A percentile compares a stretch with the other conserved stretches of the same genome.
phyloP scores from a whole-genome alignment of 2,113 vertebrate genomes.

The Larimichthys polyactis region DNA sequence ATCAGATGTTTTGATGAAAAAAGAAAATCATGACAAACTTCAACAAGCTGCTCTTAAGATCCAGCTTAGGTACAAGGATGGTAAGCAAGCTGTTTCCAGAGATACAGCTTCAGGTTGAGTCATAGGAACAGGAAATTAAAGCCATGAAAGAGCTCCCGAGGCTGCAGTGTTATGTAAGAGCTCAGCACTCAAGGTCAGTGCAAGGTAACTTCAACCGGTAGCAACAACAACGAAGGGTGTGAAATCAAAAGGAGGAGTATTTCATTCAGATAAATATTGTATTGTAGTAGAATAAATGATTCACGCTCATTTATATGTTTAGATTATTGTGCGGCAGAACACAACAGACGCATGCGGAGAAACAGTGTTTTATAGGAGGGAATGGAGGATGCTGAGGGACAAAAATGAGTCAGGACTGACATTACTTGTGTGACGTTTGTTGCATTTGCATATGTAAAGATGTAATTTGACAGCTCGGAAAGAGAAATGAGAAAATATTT shows the following conservation, averaged over 20 bases:
- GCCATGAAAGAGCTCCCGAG: conserved; percentile 42
- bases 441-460: conserved; percentile 2
- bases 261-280: conserved; percentile 24
- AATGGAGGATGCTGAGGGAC: neutral
- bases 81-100: conserved; percentile 38
- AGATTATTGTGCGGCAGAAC: conserved; percentile 23
- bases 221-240: neutral
- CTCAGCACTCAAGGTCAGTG: conserved; percentile 65
- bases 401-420: conserved; percentile 9
- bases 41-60: conserved; percentile 28
- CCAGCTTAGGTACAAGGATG: conserved; percentile 15
- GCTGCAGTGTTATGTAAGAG: conserved; percentile 67
- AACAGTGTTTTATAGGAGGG: neutral
- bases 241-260: conserved; percentile 25
- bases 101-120: conserved; percentile 48
- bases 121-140: conserved; percentile 57
- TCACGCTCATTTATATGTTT: conserved; percentile 8
- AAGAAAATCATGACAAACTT: conserved; percentile 11
- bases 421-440: neutral
- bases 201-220: conserved; percentile 54
- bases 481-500: neutral
- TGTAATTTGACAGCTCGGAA: conserved; percentile 31
- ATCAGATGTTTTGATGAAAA: conserved; percentile 24
- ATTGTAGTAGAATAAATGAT: conserved; percentile 4
- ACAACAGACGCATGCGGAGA: neutral